Evolutionary conservation across 2,113 vertebrate genomes (phyloP), one percentile per base, ranked within the genome.

Genomic region (Anolis carolinensis): DNA sequence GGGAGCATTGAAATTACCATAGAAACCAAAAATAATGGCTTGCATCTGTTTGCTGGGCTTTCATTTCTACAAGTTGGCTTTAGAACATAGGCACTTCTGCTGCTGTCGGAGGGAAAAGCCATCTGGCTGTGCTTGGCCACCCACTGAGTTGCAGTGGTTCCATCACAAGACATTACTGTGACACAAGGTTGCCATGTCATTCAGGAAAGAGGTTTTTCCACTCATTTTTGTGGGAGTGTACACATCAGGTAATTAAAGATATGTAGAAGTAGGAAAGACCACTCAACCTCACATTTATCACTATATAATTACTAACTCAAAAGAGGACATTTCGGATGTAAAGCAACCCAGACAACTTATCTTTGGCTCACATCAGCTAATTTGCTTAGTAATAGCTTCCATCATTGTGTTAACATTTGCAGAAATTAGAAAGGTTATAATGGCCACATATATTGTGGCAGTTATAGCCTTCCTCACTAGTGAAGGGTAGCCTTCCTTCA

Each of bases 21-120:
- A 44, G 21, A 13, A 2, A 52, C 32, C 23, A 50, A 87, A n/a
- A 1, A 50, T 25, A 80, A 89, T 82, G 67, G 59, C 5, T 82
- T 81, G 82, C 18, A 81, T 82, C 83, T 87, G 59, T 87, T 90
- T 89, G 32, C 72, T 72, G 63, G 50, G n/a, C 21, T 83, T 76
- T 90, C 63, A 0, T 21, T 32, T n/a, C 34, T 79, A 44, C 74
- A 88, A 67, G 36, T 44, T 0, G 0, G n/a, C 30, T 36, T 27
- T 5, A 65, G 21, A 86, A 78, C 30, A 34, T 0, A 0, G 52
- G 32, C 27, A 7, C 70, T 68, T 18, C 32, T n/a, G 39, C 32
- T n/a, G 39, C 32, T 10, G 1, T 18, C 52, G 55, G 32, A 52
- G 59, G 36, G 36, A 4, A 82, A 79, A 75, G 50, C 14, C 11